A percentile compares a stretch with the other conserved stretches of the same genome.
These are phyloP conservation scores for Frankliniella fusca DNA, from an alignment of 2,888 invertebrate species.

Conservation along the genomic window DNA sequence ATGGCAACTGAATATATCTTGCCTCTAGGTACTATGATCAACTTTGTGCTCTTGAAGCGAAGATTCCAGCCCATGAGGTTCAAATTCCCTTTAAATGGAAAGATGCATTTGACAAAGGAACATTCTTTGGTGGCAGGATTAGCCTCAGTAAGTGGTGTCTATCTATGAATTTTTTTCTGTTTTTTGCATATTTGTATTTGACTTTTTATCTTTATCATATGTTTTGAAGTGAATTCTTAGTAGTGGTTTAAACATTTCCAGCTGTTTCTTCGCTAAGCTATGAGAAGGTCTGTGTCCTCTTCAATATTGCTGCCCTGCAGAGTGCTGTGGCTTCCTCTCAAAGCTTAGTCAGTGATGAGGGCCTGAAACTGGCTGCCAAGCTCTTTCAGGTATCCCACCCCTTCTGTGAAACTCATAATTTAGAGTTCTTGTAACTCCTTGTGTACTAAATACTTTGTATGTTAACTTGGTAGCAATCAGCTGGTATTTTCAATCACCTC, in stretches of 20 bases:
- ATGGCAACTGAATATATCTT: slow-evolving; percentile 27
- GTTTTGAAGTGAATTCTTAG: not conserved
- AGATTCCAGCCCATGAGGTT: slow-evolving; percentile 90
- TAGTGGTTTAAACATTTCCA: slow-evolving; percentile 47
- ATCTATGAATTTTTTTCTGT: slow-evolving; percentile 14
- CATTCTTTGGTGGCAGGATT: slow-evolving; percentile 86
- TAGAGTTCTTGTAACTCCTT: not conserved
- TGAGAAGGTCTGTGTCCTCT: slow-evolving; percentile 91
- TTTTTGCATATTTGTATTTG: not conserved
- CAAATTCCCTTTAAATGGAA: slow-evolving; percentile 99
- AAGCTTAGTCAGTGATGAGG: slow-evolving; percentile 84
- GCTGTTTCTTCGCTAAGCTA: slow-evolving; percentile 84
- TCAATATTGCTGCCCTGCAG: slow-evolving; percentile 93
- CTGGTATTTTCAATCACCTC: slow-evolving; percentile 83
- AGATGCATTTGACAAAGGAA: slow-evolving; percentile 96
- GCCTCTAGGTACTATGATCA: slow-evolving; percentile 91
- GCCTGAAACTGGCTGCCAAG: slow-evolving; percentile 87
- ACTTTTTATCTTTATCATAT: not conserved
- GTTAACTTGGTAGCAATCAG: slow-evolving; percentile 62
- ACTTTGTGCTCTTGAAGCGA: slow-evolving; percentile 82
- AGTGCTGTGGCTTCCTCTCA: slow-evolving; percentile 81
- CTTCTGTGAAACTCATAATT: not conserved
- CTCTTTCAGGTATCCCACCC: slow-evolving; percentile 67
- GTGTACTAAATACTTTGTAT: slow-evolving; percentile 24
- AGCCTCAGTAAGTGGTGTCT: slow-evolving; percentile 72